A percentile compares a stretch with the other conserved stretches of the same genome.
phyloP scores from a whole-genome alignment of 2,888 invertebrate genomes.

The Ophion ellenae region DNA sequence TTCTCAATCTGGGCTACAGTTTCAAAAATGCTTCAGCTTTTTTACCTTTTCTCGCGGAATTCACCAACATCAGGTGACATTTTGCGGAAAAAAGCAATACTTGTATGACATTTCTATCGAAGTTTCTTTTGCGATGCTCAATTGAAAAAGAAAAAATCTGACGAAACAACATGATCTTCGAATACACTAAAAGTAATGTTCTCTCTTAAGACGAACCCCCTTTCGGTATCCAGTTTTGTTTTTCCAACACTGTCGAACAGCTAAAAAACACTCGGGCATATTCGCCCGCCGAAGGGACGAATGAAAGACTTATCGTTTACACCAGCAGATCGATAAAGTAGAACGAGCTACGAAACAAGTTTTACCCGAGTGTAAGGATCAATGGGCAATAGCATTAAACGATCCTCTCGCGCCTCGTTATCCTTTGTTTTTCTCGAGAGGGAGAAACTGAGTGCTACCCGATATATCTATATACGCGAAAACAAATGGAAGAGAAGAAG shows the following conservation, averaged over 20 bases:
- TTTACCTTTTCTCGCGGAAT: no score
- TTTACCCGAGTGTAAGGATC: constrained; percentile 71
- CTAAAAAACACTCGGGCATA: constrained; percentile 71
- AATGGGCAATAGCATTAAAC: constrained; percentile 81
- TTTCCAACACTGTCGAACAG: constrained; percentile 5
- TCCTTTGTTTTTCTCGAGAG: constrained; percentile 74
- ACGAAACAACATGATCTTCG: not conserved
- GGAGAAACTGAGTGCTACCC: not conserved
- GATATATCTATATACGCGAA: constrained; percentile 3
- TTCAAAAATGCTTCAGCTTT: no score
- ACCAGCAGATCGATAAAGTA: constrained; percentile 67
- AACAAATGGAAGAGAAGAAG: not conserved
- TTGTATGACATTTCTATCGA: no score
- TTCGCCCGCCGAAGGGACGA: constrained; percentile 79
- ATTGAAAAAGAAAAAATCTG: constrained; percentile 28
- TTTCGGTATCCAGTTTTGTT: not conserved
- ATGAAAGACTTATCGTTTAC: constrained; percentile 74
- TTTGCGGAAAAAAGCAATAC: no score
- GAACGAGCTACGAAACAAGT: constrained; percentile 67
- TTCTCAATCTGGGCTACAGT: no score
- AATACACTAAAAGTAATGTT: not conserved
- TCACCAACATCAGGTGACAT: no score
- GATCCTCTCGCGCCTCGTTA: constrained; percentile 81
- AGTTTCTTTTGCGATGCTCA: not conserved
- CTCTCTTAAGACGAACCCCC: no score